Base-by-base conservation (phyloP, 2,888 invertebrate genomes). In the Brachyopa scutellaris region DNA sequence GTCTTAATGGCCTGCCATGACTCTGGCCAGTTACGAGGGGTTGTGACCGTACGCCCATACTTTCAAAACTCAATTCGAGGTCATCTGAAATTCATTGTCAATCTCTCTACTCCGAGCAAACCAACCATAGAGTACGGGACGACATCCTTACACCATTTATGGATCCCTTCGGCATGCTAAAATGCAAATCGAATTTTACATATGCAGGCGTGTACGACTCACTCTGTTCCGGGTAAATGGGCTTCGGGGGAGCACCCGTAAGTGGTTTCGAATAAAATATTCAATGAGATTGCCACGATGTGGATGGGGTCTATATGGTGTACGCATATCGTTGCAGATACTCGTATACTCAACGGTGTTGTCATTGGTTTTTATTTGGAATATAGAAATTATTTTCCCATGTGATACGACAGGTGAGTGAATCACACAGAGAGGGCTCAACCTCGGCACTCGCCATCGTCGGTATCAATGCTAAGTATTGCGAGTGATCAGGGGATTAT, bases 111-210 rank as follows among this genome's bases (percentile, higher is more conserved):
- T n/a, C n/a, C n/a, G n/a, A n/a, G 29, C 45, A 36, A 49, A 45
- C 53, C 9, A 51, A 59, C 19, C 26, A 19, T n/a, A n/a, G 6
- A 33, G 47, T 38, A 21, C 26, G 45, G 76, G 64, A 82, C 38
- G 64, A 82, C 38, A 33, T 47, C 47, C 69, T 59, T 70, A 64
- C 51, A 19, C 61, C 76, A 53, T 64, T 76, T 76, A 82, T 82
- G 64, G 64, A 64, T 64, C 59, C 82, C 76, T 51, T 66, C 19
- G 70, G 82, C 70, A 40, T 70, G 49, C 51, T 76, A 70, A 82
- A 82, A 82, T 82, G 82, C 82, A 82, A 82, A 82, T 82, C 64
- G 76, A 82, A 70, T 82, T 66, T 64, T 82, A 70, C 64, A 70
- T 72, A 70, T 76, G 82, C 70, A 53, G 51, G 64, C 64, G 17